These are phyloP conservation scores for Cavia porcellus DNA, from an alignment of 2,113 vertebrate species.

Conservation along the genomic window DNA sequence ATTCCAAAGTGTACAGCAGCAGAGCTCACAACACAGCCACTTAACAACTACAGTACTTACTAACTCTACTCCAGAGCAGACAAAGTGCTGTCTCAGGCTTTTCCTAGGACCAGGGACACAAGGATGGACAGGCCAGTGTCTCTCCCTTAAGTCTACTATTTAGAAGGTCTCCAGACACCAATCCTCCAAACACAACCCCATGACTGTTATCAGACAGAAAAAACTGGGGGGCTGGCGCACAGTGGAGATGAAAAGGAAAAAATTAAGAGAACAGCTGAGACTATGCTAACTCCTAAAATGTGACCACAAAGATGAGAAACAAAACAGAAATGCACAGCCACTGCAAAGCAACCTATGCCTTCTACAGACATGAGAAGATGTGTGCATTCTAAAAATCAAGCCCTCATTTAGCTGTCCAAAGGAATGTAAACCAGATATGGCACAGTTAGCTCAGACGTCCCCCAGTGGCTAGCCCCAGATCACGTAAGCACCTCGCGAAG, in stretches of 20 bases:
- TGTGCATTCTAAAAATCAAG: neutral
- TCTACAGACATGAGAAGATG: neutral
- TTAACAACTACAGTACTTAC: neutral
- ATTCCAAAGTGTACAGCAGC: neutral
- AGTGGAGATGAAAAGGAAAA: neutral
- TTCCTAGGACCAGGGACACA: neutral
- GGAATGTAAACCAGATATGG: neutral
- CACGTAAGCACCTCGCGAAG: conserved; percentile 92
- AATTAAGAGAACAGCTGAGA: neutral
- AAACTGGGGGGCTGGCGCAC: neutral
- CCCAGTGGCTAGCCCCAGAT: neutral
- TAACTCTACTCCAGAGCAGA: neutral
- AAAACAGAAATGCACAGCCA: neutral
- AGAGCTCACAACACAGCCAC: neutral
- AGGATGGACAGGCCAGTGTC: neutral
- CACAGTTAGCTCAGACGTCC: neutral
- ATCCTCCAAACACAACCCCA: neutral
- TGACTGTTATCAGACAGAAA: neutral
- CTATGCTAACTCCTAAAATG: neutral
- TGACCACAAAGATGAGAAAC: neutral
- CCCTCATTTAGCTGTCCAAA: neutral
- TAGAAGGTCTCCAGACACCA: neutral
- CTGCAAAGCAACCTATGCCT: neutral
- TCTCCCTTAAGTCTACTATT: neutral
- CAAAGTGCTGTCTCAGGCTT: neutral